phyloP scores from a whole-genome alignment of 2,113 vertebrate species.

The Engraulis encrasicolus region DNA sequence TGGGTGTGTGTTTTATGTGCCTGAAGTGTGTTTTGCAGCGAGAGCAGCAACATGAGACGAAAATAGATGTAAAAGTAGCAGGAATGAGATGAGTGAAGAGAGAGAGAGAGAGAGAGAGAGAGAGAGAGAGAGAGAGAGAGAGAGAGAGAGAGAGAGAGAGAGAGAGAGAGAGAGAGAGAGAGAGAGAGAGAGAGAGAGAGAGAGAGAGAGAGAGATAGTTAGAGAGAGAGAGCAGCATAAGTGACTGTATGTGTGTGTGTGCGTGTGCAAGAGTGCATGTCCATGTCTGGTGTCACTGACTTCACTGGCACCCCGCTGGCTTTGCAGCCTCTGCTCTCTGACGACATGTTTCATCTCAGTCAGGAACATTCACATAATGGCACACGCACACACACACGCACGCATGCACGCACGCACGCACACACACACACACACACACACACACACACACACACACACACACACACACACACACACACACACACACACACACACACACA shows the following conservation, averaged over 20 bases:
- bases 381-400: neutral
- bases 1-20: neutral
- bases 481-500: neutral
- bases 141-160: neutral
- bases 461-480: neutral
- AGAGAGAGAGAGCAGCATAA: constrained; percentile 21
- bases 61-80: neutral
- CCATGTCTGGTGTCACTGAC: neutral
- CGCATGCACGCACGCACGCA: neutral
- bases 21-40: neutral
- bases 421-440: constrained; percentile 4
- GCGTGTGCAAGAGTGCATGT: constrained; percentile 18
- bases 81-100: neutral
- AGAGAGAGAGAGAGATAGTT: neutral
- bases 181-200: neutral
- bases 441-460: neutral
- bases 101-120: neutral
- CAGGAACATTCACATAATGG: neutral
- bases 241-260: constrained; percentile 22
- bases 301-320: neutral
- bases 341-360: neutral
- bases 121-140: neutral
- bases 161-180: neutral
- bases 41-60: neutral
- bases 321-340: neutral